Percentiles rank a stretch among this genome's conserved stretches.
Evolutionary conservation across 2,797 vertebrate genomes (phyloP).

Genomic region (Sebastes steindachneri): DNA sequence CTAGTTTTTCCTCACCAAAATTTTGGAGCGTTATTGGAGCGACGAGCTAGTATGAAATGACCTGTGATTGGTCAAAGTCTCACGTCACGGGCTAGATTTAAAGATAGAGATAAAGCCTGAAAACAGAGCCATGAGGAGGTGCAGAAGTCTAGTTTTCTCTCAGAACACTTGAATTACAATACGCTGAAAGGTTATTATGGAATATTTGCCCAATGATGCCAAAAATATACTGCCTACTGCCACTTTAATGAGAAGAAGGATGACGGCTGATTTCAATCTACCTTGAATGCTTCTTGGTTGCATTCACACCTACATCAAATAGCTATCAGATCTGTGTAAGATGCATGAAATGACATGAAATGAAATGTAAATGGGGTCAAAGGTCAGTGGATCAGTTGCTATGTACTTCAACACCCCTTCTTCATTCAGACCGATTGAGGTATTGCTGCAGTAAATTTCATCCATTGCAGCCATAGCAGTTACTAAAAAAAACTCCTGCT

Average conservation of each 20-base stretch:
- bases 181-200: too few relatives aligned
- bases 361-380: neutral
- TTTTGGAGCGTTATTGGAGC: too few relatives aligned
- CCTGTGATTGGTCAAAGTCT: too few relatives aligned
- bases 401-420: neutral
- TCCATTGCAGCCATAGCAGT: slow-evolving; percentile 24
- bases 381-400: neutral
- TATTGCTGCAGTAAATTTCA: slow-evolving; percentile 16
- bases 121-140: too few relatives aligned
- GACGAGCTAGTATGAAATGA: too few relatives aligned
- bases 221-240: too few relatives aligned
- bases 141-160: too few relatives aligned
- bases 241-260: neutral
- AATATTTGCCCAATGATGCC: too few relatives aligned
- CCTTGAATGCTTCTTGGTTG: neutral
- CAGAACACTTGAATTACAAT: too few relatives aligned
- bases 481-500: slow-evolving; percentile 14
- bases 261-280: neutral
- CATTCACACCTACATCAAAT: neutral
- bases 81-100: too few relatives aligned
- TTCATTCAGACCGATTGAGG: neutral
- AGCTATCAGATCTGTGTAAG: neutral
- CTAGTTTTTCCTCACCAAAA: too few relatives aligned
- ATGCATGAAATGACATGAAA: neutral
- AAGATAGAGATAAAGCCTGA: too few relatives aligned